These are phyloP conservation scores for Todiramphus chloris DNA, from an alignment of 2,113 vertebrate genomes.

Conservation along the genomic window DNA sequence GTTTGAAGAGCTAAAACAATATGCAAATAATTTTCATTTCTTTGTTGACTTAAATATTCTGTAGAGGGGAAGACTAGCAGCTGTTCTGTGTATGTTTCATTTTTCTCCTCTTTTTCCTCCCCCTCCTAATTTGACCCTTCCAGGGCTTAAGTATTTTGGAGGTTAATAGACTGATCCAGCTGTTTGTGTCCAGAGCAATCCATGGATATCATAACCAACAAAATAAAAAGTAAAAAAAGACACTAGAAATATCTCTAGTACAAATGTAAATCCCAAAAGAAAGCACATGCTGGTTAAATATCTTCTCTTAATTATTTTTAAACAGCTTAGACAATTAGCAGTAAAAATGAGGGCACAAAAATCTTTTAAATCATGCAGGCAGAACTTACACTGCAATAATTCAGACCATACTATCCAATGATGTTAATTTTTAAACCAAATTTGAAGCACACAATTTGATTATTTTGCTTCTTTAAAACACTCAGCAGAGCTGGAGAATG, in stretches of 20 bases:
- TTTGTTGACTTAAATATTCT: neutral
- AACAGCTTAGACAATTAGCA: neutral
- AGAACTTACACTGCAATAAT: neutral
- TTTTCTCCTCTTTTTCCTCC: neutral
- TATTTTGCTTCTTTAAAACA: neutral
- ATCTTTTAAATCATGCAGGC: neutral
- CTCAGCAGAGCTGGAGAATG: neutral
- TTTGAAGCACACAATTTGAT: neutral
- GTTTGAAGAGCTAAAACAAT: neutral
- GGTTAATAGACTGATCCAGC: neutral
- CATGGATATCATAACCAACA: neutral
- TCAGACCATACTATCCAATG: neutral
- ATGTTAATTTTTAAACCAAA: neutral
- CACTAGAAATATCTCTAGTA: neutral
- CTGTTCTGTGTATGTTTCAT: neutral
- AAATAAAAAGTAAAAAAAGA: neutral
- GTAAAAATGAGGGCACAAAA: neutral
- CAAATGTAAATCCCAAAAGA: constrained; percentile 4
- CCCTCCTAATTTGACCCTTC: neutral
- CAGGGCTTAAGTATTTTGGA: neutral
- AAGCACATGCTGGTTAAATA: neutral
- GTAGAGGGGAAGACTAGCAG: neutral
- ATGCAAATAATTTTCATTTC: neutral
- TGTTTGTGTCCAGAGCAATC: neutral
- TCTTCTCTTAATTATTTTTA: neutral